phyloP scores from a whole-genome alignment of 2,797 vertebrate genomes.

The Manis javanica region DNA sequence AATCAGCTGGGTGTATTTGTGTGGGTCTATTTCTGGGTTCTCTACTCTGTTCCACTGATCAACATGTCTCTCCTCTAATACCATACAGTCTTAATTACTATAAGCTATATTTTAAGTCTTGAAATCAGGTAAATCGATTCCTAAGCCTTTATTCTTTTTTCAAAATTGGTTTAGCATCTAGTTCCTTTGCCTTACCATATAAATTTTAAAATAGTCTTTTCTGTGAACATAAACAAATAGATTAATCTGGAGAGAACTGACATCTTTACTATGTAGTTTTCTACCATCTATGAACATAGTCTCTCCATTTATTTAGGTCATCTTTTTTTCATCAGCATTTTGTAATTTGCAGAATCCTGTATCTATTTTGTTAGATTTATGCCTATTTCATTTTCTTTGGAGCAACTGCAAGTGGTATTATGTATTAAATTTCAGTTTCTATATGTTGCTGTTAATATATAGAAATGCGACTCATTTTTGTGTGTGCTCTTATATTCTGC shows the following conservation, averaged over 20 bases:
- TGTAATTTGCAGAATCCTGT: conserved; percentile 45
- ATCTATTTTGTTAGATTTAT: conserved; percentile 35
- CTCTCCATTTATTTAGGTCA: not conserved
- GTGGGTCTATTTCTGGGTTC: not conserved
- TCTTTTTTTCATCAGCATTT: conserved; percentile 35
- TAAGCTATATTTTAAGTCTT: not conserved
- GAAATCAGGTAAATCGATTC: not conserved
- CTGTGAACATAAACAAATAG: not conserved
- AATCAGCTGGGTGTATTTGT: not conserved
- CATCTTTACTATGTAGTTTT: not conserved
- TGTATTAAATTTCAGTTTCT: conserved; percentile 44
- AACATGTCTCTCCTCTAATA: not conserved
- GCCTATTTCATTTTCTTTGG: conserved; percentile 42
- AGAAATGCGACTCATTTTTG: conserved; percentile 29
- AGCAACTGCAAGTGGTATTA: not conserved
- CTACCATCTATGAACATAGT: not conserved
- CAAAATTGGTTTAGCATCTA: conserved; percentile 15
- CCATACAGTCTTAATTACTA: not conserved
- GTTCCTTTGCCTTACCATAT: conserved; percentile 20
- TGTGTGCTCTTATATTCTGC: not conserved
- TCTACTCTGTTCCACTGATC: not conserved
- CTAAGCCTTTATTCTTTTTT: not conserved
- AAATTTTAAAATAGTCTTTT: conserved; percentile 43
- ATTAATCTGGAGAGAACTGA: not conserved
- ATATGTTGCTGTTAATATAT: not conserved